Evolutionary conservation across 2,888 invertebrate genomes (phyloP), one percentile per base, ranked within the genome.

Genomic region (Acanthosepion esculentum): DNA sequence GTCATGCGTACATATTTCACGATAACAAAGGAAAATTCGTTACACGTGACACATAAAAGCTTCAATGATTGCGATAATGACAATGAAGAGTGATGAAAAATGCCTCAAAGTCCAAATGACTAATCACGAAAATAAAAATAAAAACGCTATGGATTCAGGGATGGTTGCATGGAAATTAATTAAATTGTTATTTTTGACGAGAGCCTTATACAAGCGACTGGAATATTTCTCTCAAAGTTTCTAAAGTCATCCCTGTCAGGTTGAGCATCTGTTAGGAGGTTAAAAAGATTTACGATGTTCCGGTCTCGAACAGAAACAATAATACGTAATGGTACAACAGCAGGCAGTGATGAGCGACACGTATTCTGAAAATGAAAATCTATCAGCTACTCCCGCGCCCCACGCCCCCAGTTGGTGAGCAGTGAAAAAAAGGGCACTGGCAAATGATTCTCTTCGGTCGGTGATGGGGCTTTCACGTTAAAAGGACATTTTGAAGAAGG

Each of bases 401-500:
- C n/a, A n/a, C n/a, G n/a, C n/a, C n/a, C 29, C 6, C 29, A 8
- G 78, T 78, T 78, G 12, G 12, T 1, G n/a, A n/a, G n/a, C 12
- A n/a, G 10, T n/a, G 8, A 15, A 78, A 78, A n/a, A n/a, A 5
- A 4, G n/a, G 12, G 3, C n/a, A 12, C 4, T 15, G n/a, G 0
- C n/a, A 0, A 12, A 78, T 33, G 12, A 4, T 78, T 78, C 15
- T 0, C 15, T 78, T 0, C 3, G 12, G 78, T 5, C n/a, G 15
- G 12, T 15, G n/a, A 33, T 78, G n/a, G 12, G 0, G 8, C 10
- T 78, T 78, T 78, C n/a, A 78, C 29, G 15, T 15, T n/a, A n/a
- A 10, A 0, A 8, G 0, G 0, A 3, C 5, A 5, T 10, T n/a
- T 15, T 10, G 12, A 78, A 78, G 12, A n/a, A n/a, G n/a, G 12